Evolutionary conservation across 2,888 invertebrate genomes (phyloP), one percentile per base, ranked within the genome.

Genomic region (Chydorus sphaericus): DNA sequence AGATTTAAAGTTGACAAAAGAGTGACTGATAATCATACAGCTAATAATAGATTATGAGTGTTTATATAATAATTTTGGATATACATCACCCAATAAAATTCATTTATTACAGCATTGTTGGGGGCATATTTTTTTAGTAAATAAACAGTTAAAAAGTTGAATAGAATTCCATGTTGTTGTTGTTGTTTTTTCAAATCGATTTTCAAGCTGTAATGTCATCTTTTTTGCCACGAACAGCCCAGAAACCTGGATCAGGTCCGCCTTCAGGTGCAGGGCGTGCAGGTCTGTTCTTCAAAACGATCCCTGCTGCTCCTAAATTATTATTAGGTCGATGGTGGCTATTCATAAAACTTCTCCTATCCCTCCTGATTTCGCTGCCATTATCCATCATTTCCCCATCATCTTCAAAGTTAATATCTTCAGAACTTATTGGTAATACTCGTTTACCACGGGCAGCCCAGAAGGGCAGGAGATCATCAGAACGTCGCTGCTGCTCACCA

Each of bases 151-250:
- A n/a, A n/a, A n/a, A n/a, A n/a, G n/a, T n/a, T n/a, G n/a, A n/a
- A n/a, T n/a, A n/a, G n/a, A n/a, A n/a, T n/a, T n/a, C n/a, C n/a
- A n/a, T n/a, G n/a, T n/a, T n/a, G n/a, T n/a, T n/a, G n/a, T n/a
- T n/a, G n/a, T n/a, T n/a, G n/a, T n/a, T n/a, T n/a, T n/a, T n/a
- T n/a, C n/a, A n/a, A n/a, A n/a, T n/a, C n/a, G n/a, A n/a, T n/a
- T n/a, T n/a, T n/a, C n/a, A n/a, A n/a, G n/a, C n/a, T n/a, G n/a
- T n/a, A 14, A n/a, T 14, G 3, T 20, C 28, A 14, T 37, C 11
- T 49, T 57, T 59, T 49, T 59, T 59, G 7, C 60, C 60, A 4
- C 58, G 36, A 11, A 58, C 54, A n/a, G 59, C 59, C 59, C 60
- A 60, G 39, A 60, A 60, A 4, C 54, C 58, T 16, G 16, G 48